Evolutionary conservation across 1,140 invertebrate species (phyloP), one percentile per base, ranked within the genome.

Genomic region (Hypsibius dujardini): DNA sequence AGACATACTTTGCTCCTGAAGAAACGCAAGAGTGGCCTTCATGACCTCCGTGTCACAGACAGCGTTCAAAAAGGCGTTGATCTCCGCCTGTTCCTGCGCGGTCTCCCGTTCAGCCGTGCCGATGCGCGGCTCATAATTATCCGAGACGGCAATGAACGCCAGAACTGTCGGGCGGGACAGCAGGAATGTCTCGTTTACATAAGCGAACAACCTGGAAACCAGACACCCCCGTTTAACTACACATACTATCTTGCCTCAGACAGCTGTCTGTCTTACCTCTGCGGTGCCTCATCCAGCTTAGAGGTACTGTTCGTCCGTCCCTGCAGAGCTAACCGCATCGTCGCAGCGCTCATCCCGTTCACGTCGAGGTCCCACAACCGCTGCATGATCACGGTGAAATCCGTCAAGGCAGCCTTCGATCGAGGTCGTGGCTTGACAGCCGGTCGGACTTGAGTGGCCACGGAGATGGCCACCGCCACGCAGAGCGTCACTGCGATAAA

Each of bases 121-220:
- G 12, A 73, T 74, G 14, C 72, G 50, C 28, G 71, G 59, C 60
- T 76, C 71, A 70, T 75, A 75, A 46, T 75, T 75, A 69, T 75
- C 71, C 71, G 72, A 72, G 1, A 75, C 47, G 42, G 70, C 72
- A 2, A 73, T 40, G 59, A 74, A 75, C 14, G 73, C 72, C 62
- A 74, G 72, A 50, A 74, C 75, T 40, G 72, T 72, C 1, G 73
- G 71, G 50, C 70, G 72, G 3, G 72, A 50, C 7, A 75, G 60
- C n/a, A 75, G 56, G 28, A 75, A 76, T 7, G 73, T 59, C 46
- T 75, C 75, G 42, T 67, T 42, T 1, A 75, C 75, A n/a, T 62
- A 71, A 2, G 47, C 47, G 71, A 75, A 75, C 3, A 75, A 70
- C 62, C 74, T 75, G 69, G 15, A 47, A 74, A 12, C 59, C 3